Evolutionary conservation across 2,888 invertebrate genomes (phyloP).

Genomic region (Meteorus colon): DNA sequence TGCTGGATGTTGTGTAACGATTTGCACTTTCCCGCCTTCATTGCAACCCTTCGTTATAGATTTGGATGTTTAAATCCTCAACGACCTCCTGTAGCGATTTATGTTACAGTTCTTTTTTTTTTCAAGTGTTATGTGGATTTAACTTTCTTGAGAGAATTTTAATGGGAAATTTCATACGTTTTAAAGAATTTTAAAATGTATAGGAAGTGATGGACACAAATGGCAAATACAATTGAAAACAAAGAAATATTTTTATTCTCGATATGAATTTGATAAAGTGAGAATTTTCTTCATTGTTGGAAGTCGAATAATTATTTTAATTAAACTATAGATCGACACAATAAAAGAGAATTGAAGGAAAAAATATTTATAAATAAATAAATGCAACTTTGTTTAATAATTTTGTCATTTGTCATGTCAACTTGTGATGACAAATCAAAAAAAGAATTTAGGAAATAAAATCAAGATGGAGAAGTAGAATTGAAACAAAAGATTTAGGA

Average conservation of each 20-base stretch:
- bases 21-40: slow-evolving; percentile 42
- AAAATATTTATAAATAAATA: background rate
- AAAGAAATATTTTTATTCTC: no score
- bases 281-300: no score
- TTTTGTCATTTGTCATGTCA: no score
- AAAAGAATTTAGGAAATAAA: background rate
- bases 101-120: background rate
- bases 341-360: no score
- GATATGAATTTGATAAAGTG: no score
- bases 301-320: no score
- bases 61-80: background rate
- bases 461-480: no score
- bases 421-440: background rate
- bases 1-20: slow-evolving; percentile 20
- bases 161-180: background rate
- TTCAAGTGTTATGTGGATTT: background rate
- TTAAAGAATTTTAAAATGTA: no score
- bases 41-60: slow-evolving; percentile 34
- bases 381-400: background rate
- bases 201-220: no score
- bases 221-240: background rate
- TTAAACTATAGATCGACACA: no score
- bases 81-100: slow-evolving; percentile 19
- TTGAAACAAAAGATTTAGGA: no score
- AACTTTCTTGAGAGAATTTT: background rate